Evolutionary conservation across 2,888 invertebrate genomes (phyloP), one percentile per base, ranked within the genome.

Genomic region (Drosophila paranaensis): DNA sequence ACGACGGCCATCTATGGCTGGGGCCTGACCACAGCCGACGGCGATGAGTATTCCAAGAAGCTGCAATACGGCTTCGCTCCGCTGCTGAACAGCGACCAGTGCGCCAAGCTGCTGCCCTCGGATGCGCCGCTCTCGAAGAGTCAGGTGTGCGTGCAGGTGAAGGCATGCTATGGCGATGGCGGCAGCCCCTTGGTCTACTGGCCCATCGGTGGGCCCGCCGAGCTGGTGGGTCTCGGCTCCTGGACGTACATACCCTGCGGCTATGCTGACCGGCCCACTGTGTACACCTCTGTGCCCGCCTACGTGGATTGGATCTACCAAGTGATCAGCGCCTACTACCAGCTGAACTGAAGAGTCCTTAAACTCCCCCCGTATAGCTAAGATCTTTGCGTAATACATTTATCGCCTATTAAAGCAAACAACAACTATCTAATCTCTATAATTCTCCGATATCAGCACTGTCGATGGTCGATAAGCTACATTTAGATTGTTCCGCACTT

Each of bases 221-320:
- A 90, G 20, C 69, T 91, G 30, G 80, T 82, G 14, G 91, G 82
- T 0, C 71, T 91, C 0, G 88, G 84, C 11, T 91, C 91, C 5
- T 91, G 88, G 84, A 85, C 82, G 60, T 91, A 91, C 42, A 71
- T 90, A 77, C 91, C 91, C 9, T 91, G 91, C 45, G 89, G 89
- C 25, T 90, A 85, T 71, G 81, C 74, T 6, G 63, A 64, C 1
- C 79, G 91, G 0, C 91, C 91, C 2, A 83, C 91, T 0, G 83
- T 85, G 1, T 90, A 79, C 50, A 89, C 89, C 9, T 72, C 68
- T 0, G 76, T 89, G 4, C 42, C 91, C 0, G 5, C 68, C 10
- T 91, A 88, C 40, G 57, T 90, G 35, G 74, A 78, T 35, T 91
- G 91, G 91, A 89, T 91, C 35, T 67, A 75, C 30, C 81, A 88